These are phyloP conservation scores for Rambutsinella grinnellia DNA, from an alignment of 2,888 invertebrate genomes.

Conservation along the genomic window DNA sequence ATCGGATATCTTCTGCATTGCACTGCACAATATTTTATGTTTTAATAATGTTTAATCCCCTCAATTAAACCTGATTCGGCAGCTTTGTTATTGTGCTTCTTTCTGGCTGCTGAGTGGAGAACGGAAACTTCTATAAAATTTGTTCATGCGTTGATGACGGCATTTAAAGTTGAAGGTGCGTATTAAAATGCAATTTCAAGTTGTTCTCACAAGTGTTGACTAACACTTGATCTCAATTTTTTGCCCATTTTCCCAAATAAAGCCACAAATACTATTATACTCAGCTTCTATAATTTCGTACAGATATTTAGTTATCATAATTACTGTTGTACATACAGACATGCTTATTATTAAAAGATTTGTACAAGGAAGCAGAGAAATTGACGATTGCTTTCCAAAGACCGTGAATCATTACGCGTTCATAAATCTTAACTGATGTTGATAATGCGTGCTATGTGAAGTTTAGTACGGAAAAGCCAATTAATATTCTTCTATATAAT, in stretches of 20 bases:
- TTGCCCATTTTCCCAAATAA: background rate
- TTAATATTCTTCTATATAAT: slow-evolving; percentile 27
- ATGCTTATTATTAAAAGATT: background rate
- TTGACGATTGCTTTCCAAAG: slow-evolving; percentile 33
- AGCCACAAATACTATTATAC: background rate
- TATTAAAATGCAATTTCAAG: slow-evolving; percentile 17
- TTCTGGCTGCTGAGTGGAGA: too few relatives aligned
- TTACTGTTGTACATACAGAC: background rate
- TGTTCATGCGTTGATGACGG: too few relatives aligned
- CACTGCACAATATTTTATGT: too few relatives aligned
- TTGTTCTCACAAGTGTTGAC: slow-evolving; percentile 40
- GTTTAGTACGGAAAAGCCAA: slow-evolving; percentile 31
- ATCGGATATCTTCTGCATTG: too few relatives aligned
- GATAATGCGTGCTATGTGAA: slow-evolving; percentile 11
- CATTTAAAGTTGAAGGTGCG: too few relatives aligned
- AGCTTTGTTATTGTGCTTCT: too few relatives aligned
- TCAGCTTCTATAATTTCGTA: background rate
- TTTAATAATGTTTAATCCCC: too few relatives aligned
- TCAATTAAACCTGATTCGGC: too few relatives aligned
- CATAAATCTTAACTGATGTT: slow-evolving; percentile 52
- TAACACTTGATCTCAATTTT: slow-evolving; percentile 18
- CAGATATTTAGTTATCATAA: background rate
- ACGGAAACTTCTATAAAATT: too few relatives aligned
- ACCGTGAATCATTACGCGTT: slow-evolving; percentile 52
- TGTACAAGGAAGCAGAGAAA: slow-evolving; percentile 34